Evolutionary conservation across 2,113 vertebrate genomes (phyloP), one percentile per base, ranked within the genome.

Genomic region (Oreocharis arfaki): DNA sequence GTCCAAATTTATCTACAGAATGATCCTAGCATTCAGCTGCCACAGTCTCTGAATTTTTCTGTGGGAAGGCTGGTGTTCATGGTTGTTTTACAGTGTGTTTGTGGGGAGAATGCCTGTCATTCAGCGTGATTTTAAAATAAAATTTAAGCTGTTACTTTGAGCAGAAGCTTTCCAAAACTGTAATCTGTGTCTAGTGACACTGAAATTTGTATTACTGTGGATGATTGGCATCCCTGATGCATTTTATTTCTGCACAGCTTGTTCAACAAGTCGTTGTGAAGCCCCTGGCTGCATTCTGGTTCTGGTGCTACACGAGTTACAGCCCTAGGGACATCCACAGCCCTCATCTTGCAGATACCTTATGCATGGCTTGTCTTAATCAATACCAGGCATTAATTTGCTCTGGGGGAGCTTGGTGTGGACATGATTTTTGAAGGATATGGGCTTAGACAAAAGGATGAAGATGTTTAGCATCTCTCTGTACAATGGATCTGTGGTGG

Each of bases 81-180:
- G 30, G 53, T 73, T 46, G 37, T 78, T 75, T 83, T 73, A 56
- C 46, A 67, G 24, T 37, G 35, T 75, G 56, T 57, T 93, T 33
- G 2, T 3, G 4, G 35, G 47, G 39, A 74, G 57, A 61, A 42
- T 35, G 84, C 89, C 55, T 88, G 18, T 80, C 77, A 86, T 63
- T 93, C 89, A 93, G 30, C 6, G 9, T 5, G 10, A 44, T 52
- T 95, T 81, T 35, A 75, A 91, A 86, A 80, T 94, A 65, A 88
- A 92, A 76, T 74, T 35, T 63, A 68, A 87, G n/a, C 65, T 89
- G 77, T 75, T 87, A 47, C 69, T 63, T 93, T 57, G 84, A 93
- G 82, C 74, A 96, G 65, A 87, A 89, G 92, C 81, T 89, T 94
- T 71, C 73, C 69, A 63, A 93, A 93, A 59, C 56, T 84, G 81